Base-by-base conservation (phyloP, 2,113 vertebrate genomes). In the Zosterops japonicus region DNA sequence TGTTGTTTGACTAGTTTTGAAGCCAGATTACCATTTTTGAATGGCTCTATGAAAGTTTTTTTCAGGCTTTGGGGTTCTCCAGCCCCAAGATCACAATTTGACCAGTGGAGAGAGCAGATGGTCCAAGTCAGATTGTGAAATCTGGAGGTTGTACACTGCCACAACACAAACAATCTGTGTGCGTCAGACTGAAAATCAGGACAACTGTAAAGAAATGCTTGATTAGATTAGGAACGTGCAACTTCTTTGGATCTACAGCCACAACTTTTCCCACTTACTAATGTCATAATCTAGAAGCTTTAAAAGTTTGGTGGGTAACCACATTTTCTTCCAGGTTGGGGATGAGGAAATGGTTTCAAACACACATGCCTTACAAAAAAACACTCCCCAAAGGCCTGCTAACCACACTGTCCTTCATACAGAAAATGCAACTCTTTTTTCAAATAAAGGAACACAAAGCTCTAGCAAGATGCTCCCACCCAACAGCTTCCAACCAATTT, bases 381-480 rank as follows among this genome's bases (percentile, higher is more conserved):
- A 35, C 84, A 49, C 67, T 81, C 95, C 87, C 94, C 87, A 91
- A 75, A 79, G 84, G 61, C 78, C 92, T 93, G 88, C 93, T 94
- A 86, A 85, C 89, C 83, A 65, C 41, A 28, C 68, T 36, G 14
- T 42, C 83, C 77, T 93, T 78, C 90, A 87, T 84, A 94, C 59
- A 92, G 65, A 74, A 96, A 96, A 93, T 47, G 72, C 83, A 94
- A 86, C 27, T 65, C 9, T 42, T 85, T 91, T 93, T 92, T 89
- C 65, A 89, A 94, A 91, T 23, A 74, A 96, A 90, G 13, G 52
- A 83, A 78, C 55, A 36, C 44, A 89, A 89, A 64, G 52, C 85
- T 97, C 82, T 29, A 94, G 86, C 94, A 97, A 94, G 97, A 97
- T 97, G 97, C 93, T 96, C 90, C 91, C 41, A 14, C 83, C 49